Conservation (phyloP, 2,797 vertebrate species). For the Acropternis orthonyx region DNA sequence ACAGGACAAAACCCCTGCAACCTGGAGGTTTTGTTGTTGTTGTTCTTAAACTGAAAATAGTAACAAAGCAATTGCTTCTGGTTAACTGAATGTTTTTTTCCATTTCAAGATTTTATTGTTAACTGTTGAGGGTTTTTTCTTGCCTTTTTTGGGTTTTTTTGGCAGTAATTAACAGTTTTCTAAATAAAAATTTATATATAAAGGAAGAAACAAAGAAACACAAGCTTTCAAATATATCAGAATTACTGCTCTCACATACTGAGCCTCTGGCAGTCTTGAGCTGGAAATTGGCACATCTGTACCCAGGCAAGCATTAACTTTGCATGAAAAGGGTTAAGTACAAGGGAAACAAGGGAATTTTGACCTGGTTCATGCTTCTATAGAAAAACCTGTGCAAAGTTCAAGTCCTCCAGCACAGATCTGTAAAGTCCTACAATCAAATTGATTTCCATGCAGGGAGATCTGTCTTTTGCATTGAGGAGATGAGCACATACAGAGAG, state of each 20-base stretch:
- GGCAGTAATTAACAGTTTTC: background rate
- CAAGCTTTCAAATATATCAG: background rate
- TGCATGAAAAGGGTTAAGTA: background rate
- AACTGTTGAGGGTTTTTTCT: background rate
- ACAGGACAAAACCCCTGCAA: background rate
- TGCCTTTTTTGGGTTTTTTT: background rate
- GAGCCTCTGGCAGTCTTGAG: background rate
- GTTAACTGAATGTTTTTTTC: conserved; percentile 3
- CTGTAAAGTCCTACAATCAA: background rate
- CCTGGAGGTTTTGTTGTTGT: background rate
- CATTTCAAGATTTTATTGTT: background rate
- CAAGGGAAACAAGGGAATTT: background rate
- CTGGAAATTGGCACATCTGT: background rate
- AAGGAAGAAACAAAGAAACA: background rate
- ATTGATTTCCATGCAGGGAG: background rate
- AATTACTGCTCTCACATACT: background rate
- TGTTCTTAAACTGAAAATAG: background rate
- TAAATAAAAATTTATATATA: background rate
- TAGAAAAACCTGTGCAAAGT: background rate
- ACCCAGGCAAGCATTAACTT: background rate
- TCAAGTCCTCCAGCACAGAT: background rate
- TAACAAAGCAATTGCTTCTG: background rate
- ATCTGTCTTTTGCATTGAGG: background rate
- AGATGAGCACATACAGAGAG: background rate
- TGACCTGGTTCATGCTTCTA: background rate